Evolutionary conservation across 1,140 invertebrate genomes (phyloP).

Genomic region (Teleopsis dalmanni): DNA sequence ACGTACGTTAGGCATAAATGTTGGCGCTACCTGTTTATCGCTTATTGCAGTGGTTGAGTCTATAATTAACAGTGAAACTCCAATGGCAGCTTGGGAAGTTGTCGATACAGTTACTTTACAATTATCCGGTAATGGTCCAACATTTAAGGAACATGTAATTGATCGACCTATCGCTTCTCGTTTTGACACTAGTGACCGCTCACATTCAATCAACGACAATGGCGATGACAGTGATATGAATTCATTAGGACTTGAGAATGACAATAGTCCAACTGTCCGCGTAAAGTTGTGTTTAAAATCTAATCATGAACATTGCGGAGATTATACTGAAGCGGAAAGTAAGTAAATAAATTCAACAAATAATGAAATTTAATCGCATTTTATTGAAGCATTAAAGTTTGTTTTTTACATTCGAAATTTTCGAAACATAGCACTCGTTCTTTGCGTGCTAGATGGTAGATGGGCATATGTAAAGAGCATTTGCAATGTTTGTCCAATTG

Average conservation of each 20-base stretch:
- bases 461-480: too few relatives aligned
- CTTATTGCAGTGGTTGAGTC: constrained; percentile 65
- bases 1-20: constrained; percentile 64
- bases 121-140: constrained; percentile 58
- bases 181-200: constrained; percentile 44
- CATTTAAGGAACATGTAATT: constrained; percentile 59
- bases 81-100: constrained; percentile 58
- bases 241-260: constrained; percentile 47
- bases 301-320: constrained; percentile 72
- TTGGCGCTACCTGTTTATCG: constrained; percentile 65
- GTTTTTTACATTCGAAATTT: neutral
- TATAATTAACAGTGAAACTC: constrained; percentile 50
- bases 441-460: too few relatives aligned
- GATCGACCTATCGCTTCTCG: constrained; percentile 48
- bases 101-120: constrained; percentile 61
- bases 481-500: constrained; percentile 41
- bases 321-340: constrained; percentile 73
- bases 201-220: constrained; percentile 46
- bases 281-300: constrained; percentile 70
- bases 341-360: constrained; percentile 46
- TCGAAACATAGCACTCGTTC: too few relatives aligned
- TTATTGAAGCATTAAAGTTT: neutral
- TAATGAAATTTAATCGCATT: neutral
- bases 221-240: constrained; percentile 44
- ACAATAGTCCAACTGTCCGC: constrained; percentile 58